Conservation (phyloP, 1,140 invertebrate species). For the Trachymyrmex septentrionalis region DNA sequence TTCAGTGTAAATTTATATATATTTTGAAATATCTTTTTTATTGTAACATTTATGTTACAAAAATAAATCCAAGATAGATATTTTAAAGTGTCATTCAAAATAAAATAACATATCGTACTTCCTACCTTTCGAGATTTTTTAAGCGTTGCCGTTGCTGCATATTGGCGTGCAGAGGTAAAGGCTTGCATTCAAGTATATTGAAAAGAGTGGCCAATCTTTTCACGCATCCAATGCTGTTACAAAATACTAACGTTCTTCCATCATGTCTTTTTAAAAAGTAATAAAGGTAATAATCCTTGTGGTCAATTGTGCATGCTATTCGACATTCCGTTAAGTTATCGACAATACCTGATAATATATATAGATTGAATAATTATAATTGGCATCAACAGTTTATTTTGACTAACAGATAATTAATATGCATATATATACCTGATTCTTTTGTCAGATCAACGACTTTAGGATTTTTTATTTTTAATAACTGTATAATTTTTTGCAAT, state of each 20-base stretch:
- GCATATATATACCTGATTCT: slow-evolving; percentile 87
- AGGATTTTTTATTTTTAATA: slow-evolving; percentile 94
- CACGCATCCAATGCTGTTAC: slow-evolving; percentile 98
- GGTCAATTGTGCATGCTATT: slow-evolving; percentile 91
- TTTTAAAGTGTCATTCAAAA: background rate
- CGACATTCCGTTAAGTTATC: slow-evolving; percentile 93
- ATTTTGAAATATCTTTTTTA: background rate
- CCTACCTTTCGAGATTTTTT: slow-evolving; percentile 95
- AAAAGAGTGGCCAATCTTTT: slow-evolving; percentile 94
- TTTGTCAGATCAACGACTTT: slow-evolving; percentile 98
- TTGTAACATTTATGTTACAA: background rate
- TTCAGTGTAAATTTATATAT: no score
- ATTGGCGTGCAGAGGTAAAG: slow-evolving; percentile 96
- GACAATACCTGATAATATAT: slow-evolving; percentile 90
- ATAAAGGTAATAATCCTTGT: slow-evolving; percentile 97
- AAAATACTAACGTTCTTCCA: slow-evolving; percentile 98
- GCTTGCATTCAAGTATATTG: slow-evolving; percentile 91
- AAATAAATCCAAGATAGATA: background rate
- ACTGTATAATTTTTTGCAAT: slow-evolving; percentile 90
- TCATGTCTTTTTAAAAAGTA: slow-evolving; percentile 95
- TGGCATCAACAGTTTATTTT: slow-evolving; percentile 53
- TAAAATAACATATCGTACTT: background rate
- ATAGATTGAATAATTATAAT: slow-evolving; percentile 31
- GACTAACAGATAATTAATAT: slow-evolving; percentile 34
- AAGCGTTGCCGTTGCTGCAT: slow-evolving; percentile 98